These are phyloP conservation scores for Trichoplusia ni DNA, from an alignment of 1,140 invertebrate species.

Conservation along the genomic window DNA sequence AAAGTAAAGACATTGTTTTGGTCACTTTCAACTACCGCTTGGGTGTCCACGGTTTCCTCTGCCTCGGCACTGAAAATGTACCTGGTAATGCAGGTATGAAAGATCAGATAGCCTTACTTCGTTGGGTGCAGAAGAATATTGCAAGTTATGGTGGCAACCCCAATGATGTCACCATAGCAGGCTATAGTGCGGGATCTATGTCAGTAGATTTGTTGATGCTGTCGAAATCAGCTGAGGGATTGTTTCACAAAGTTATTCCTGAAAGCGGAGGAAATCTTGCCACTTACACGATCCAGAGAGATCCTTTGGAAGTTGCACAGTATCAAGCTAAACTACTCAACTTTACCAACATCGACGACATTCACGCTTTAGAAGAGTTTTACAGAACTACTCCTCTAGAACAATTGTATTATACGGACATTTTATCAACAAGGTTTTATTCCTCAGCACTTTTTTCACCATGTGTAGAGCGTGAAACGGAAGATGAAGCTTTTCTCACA, in stretches of 20 bases:
- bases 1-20: conserved; percentile 34
- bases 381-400: no score
- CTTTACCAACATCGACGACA: no score
- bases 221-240: conserved; percentile 37
- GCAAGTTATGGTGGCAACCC: conserved; percentile 50
- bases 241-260: conserved; percentile 46
- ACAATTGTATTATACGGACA: no score
- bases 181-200: conserved; percentile 40
- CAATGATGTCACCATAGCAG: conserved; percentile 42
- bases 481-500: conserved; percentile 45
- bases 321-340: no score
- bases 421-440: no score
- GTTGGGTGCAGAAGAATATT: conserved; percentile 44
- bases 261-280: conserved; percentile 38
- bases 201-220: conserved; percentile 41
- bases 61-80: conserved; percentile 42
- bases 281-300: conserved; percentile 35
- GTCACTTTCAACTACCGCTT: conserved; percentile 49
- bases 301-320: no score
- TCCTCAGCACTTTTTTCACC: conserved; percentile 38
- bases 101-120: conserved; percentile 44
- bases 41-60: conserved; percentile 45
- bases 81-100: conserved; percentile 56
- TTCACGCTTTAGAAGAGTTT: conserved; percentile 47
- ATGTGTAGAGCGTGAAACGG: conserved; percentile 45